These are phyloP conservation scores for Drosophila punjabiensis DNA, from an alignment of 1,140 invertebrate species.

Conservation along the genomic window DNA sequence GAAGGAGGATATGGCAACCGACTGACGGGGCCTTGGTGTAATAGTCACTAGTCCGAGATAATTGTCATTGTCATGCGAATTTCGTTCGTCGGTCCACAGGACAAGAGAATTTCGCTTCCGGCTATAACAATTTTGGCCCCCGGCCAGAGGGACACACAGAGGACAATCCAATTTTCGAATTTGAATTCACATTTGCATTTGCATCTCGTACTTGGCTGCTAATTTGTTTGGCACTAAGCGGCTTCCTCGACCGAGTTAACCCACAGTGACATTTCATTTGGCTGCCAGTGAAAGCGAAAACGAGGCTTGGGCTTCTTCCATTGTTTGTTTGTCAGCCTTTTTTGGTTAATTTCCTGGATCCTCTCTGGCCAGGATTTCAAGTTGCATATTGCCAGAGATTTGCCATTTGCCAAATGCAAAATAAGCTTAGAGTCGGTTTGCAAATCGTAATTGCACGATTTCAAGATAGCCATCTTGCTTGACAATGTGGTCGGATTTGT, in stretches of 20 bases:
- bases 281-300: constrained; percentile 21
- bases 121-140: constrained; percentile 21
- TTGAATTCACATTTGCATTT: constrained; percentile 34
- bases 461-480: constrained; percentile 35
- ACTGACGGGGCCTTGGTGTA: constrained; percentile 35
- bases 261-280: constrained; percentile 23
- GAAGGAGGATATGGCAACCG: neutral
- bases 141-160: constrained; percentile 3
- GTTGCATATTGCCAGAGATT: neutral
- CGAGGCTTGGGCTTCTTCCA: neutral
- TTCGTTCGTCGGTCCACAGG: constrained; percentile 28
- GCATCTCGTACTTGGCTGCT: constrained; percentile 41
- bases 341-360: constrained; percentile 6
- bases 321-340: constrained; percentile 7
- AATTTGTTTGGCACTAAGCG: constrained; percentile 40
- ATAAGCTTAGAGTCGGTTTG: constrained; percentile 1
- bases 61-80: constrained; percentile 73
- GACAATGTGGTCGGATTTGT: constrained; percentile 41
- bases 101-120: constrained; percentile 30
- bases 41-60: constrained; percentile 55
- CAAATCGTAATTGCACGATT: constrained; percentile 23
- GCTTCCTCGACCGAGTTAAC: constrained; percentile 28
- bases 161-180: constrained; percentile 54
- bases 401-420: constrained; percentile 6
- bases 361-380: neutral